phyloP scores from a whole-genome alignment of 37 sponge, comb jelly and placozoan species.

The Spongilla lacustris region DNA sequence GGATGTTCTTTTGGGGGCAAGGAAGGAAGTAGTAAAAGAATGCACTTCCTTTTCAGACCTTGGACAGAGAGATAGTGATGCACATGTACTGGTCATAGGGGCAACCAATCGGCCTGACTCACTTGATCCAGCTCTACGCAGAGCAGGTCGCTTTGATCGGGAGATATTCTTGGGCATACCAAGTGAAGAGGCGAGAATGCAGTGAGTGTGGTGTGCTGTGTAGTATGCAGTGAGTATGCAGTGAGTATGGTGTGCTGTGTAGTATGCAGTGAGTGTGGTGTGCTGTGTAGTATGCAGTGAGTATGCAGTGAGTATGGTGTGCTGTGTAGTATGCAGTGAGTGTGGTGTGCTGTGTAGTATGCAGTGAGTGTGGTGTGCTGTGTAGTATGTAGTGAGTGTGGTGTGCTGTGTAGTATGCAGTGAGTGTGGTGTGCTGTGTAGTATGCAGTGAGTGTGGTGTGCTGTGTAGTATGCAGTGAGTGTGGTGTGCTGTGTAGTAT shows the following conservation, averaged over 20 bases:
- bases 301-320: too few species aligned
- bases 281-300: too few species aligned
- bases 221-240: background rate
- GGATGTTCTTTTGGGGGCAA: background rate
- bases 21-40: background rate
- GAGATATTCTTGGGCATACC: conserved; percentile 95
- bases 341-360: too few species aligned
- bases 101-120: conserved; percentile 89
- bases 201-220: conserved; percentile 42
- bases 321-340: too few species aligned
- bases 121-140: conserved; percentile 89
- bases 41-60: conserved; percentile 27
- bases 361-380: too few species aligned
- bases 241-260: background rate
- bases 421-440: too few species aligned
- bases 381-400: too few species aligned
- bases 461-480: too few species aligned
- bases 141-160: conserved; percentile 94
- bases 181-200: conserved; percentile 70
- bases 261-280: too few species aligned
- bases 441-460: too few species aligned
- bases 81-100: conserved; percentile 83
- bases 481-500: too few species aligned
- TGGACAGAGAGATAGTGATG: background rate
- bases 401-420: too few species aligned